Evolutionary conservation across 1,140 invertebrate genomes (phyloP).

Genomic region (Drosophila triauraria): DNA sequence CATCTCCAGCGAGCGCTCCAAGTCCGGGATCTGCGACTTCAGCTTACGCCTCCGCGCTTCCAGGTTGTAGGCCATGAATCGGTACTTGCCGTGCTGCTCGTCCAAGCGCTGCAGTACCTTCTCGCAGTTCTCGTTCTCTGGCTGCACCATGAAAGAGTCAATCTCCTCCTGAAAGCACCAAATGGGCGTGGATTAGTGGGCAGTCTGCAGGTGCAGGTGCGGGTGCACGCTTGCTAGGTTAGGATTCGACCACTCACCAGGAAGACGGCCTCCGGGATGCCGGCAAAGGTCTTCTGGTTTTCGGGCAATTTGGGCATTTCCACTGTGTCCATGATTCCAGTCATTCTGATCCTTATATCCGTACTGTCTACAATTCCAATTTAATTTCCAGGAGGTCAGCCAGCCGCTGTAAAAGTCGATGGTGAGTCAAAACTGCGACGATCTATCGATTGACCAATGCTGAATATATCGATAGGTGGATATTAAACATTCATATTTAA

Average conservation of each 20-base stretch:
- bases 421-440: constrained; percentile 39
- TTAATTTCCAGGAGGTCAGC: constrained; percentile 72
- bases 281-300: constrained; percentile 90
- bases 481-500: no score
- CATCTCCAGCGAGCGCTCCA: constrained; percentile 96
- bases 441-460: constrained; percentile 1
- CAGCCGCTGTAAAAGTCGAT: constrained; percentile 49
- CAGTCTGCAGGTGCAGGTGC: constrained; percentile 46
- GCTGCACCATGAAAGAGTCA: constrained; percentile 94
- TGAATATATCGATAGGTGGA: constrained; percentile 5
- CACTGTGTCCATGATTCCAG: constrained; percentile 79
- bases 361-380: constrained; percentile 53
- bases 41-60: constrained; percentile 93
- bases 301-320: constrained; percentile 85
- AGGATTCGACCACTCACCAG: constrained; percentile 87
- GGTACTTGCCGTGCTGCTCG: constrained; percentile 97
- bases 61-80: constrained; percentile 98
- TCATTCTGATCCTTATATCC: constrained; percentile 64
- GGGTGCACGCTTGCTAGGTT: constrained; percentile 54
- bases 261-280: constrained; percentile 93
- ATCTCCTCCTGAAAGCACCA: constrained; percentile 93
- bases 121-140: constrained; percentile 93
- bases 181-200: constrained; percentile 70
- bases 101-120: constrained; percentile 94
- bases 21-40: constrained; percentile 96